Evolutionary conservation across 1,140 invertebrate genomes (phyloP).

Genomic region (Drosophila tropicalis): DNA sequence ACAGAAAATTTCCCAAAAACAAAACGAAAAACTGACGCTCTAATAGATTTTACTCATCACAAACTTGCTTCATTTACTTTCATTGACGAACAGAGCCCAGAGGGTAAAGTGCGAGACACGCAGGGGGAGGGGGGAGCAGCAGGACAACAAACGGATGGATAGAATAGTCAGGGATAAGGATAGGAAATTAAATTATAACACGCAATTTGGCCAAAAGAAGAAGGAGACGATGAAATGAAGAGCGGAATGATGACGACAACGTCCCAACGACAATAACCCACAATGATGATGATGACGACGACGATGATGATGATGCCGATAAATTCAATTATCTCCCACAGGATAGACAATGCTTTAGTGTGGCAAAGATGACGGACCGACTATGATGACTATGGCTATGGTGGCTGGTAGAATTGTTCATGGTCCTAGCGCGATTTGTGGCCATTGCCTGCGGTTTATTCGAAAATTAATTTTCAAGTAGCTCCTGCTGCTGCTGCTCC

Average conservation of each 20-base stretch:
- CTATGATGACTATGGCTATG: not conserved
- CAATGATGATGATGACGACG: not conserved
- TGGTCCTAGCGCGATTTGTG: constrained; percentile 32
- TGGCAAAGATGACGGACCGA: not conserved
- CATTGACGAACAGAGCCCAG: constrained; percentile 1
- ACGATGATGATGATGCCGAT: constrained; percentile 34
- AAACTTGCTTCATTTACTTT: constrained; percentile 12
- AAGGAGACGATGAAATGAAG: constrained; percentile 1
- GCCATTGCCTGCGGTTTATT: constrained; percentile 65
- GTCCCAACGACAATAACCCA: constrained; percentile 10
- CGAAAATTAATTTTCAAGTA: constrained; percentile 75
- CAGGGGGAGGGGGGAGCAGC: not conserved
- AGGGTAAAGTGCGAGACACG: not conserved
- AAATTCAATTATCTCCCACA: constrained; percentile 67
- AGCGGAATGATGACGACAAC: not conserved
- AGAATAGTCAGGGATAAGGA: constrained; percentile 4
- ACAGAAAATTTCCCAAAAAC: not conserved
- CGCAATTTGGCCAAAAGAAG: constrained; percentile 54
- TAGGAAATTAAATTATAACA: constrained; percentile 67
- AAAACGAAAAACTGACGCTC: not conserved
- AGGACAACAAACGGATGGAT: not conserved
- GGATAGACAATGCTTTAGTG: constrained; percentile 23
- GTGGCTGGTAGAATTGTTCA: not conserved
- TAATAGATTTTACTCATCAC: constrained; percentile 3
- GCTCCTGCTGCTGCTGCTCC: constrained; percentile 7